Conservation (phyloP, 2,797 vertebrate genomes). For the Aldrovandia affinis region DNA sequence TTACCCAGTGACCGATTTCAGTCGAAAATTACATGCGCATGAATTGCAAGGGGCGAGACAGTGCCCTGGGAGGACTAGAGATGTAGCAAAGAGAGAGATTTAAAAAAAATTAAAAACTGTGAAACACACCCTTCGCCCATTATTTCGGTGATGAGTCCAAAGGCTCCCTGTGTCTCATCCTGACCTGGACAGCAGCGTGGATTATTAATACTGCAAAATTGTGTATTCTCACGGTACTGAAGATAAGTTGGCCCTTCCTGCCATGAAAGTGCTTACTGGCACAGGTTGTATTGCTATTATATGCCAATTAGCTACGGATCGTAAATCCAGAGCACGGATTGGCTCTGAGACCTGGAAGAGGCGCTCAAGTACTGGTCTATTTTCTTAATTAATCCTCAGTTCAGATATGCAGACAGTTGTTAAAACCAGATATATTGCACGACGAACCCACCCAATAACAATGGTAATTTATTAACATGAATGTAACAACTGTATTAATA, state of each 20-base stretch:
- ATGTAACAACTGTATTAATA: not conserved
- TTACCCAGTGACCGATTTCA: not conserved
- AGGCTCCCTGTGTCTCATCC: not conserved
- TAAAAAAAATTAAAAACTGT: no score
- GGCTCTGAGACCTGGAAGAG: not conserved
- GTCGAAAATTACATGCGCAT: not conserved
- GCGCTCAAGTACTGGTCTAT: not conserved
- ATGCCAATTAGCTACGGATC: not conserved
- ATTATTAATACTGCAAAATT: not conserved
- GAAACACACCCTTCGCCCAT: not conserved
- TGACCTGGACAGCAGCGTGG: not conserved
- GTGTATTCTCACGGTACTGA: not conserved
- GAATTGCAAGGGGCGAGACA: not conserved
- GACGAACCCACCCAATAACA: no score
- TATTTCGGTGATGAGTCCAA: not conserved
- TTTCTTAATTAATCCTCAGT: not conserved
- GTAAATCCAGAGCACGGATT: not conserved
- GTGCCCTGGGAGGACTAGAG: no score
- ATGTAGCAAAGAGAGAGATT: not conserved
- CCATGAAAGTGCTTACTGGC: not conserved
- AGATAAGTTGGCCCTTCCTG: not conserved
- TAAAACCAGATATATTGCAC: not conserved
- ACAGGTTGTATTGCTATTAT: not conserved
- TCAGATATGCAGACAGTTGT: not conserved
- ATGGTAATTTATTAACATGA: no score